Evolutionary conservation across 92 coral and sea anemone species (phyloP), one percentile per base, ranked within the genome.

Genomic region (Epizoanthus fatuus): DNA sequence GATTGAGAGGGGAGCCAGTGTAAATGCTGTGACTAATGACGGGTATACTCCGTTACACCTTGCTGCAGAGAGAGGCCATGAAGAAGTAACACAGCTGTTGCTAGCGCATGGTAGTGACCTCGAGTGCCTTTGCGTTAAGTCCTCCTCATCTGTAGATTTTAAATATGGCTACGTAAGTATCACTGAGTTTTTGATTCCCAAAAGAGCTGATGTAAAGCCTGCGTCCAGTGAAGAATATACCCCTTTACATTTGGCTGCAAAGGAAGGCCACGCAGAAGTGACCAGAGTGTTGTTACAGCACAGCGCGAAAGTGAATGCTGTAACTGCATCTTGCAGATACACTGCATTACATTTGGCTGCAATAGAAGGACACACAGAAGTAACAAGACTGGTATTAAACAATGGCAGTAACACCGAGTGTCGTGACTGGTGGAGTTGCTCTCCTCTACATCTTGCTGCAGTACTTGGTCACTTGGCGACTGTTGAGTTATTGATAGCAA

Each of bases 381-480:
- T 74, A 0, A 63, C 67, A 4, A 5, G 42, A 62, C 25, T 74
- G 0, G 15, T 84, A 51, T 14, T 84, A 40, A 15, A 39, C 57
- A 7, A 19, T 12, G 51, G 32, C n/a, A 47, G 63, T 5, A 10
- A 15, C n/a, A 4, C 55, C 25, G 16, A 11, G 0, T 5, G 65
- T 19, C 6, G 74, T 3, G 56, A 39, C 73, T 17, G 38, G 10
- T 5, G 19, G 22, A 71, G 73, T 2, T 25, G 25, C 49, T 16
- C 69, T 72, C 81, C 88, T 3, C 29, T 72, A 1, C 72, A 74
- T 16, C 16, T 60, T 7, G 88, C 88, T 17, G 72, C 80, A 7
- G 42, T 6, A 4, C 7, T 0, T 7, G 88, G 88, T 7, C 49
- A 60, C n/a, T 14, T 73, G 4, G 81, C 57, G n/a, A 25, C 49